phyloP scores from a whole-genome alignment of 2,888 invertebrate genomes.

The Orthosia incerta region DNA sequence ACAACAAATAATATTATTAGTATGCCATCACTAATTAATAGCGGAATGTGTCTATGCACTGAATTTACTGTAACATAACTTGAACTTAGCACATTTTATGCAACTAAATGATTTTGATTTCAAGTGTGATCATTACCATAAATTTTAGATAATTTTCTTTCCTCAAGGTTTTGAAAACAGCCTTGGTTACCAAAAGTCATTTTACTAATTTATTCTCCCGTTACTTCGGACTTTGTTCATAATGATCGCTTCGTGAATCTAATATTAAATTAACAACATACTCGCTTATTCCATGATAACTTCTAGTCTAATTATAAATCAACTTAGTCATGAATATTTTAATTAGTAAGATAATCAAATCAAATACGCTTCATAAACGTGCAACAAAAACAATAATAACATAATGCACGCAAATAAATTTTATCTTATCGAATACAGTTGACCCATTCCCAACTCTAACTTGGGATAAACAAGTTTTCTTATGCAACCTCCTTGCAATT shows the following conservation, averaged over 20 bases:
- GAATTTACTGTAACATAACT: too few relatives aligned
- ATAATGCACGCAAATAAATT: slow-evolving; percentile 36
- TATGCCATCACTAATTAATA: too few relatives aligned
- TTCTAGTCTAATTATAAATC: slow-evolving; percentile 17
- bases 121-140: too few relatives aligned
- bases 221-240: slow-evolving; percentile 3
- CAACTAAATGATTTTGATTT: neutral
- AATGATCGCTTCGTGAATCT: neutral
- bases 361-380: slow-evolving; percentile 26
- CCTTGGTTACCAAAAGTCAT: slow-evolving; percentile 6
- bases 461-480: slow-evolving; percentile 65
- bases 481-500: slow-evolving; percentile 67
- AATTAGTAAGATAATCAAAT: slow-evolving; percentile 28
- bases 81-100: too few relatives aligned
- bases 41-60: too few relatives aligned
- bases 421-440: slow-evolving; percentile 65
- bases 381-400: slow-evolving; percentile 15
- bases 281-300: neutral
- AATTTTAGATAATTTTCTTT: neutral
- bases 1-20: too few relatives aligned
- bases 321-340: slow-evolving; percentile 18
- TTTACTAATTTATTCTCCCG: slow-evolving; percentile 6
- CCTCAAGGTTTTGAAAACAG: neutral
- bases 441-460: slow-evolving; percentile 71
- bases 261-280: neutral